Conservation (phyloP, 2,113 vertebrate species). For the Mormyrus iriodes region DNA sequence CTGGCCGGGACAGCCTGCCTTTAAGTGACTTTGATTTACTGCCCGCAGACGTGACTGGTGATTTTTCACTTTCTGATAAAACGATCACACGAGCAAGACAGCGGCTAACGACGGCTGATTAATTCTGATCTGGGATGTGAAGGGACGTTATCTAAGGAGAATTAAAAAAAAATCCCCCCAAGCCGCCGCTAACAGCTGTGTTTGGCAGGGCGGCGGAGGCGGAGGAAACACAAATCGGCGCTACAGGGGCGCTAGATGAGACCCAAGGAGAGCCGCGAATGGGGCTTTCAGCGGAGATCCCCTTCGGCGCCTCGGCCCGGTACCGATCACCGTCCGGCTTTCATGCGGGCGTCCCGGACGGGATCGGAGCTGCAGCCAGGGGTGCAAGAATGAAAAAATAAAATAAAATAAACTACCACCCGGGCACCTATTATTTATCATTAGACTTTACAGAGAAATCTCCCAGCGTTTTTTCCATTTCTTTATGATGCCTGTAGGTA, state of each 20-base stretch:
- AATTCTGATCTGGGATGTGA: constrained; percentile 1
- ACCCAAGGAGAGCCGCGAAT: background rate
- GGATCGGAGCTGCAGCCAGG: constrained; percentile 11
- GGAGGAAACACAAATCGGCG: constrained; percentile 21
- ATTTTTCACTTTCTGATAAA: constrained; percentile 16
- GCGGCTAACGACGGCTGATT: constrained; percentile 5
- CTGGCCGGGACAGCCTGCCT: background rate
- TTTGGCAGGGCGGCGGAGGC: background rate
- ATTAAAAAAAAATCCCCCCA: constrained; percentile 7
- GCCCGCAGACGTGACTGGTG: background rate
- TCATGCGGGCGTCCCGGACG: constrained; percentile 54
- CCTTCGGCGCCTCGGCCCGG: background rate
- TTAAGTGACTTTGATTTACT: background rate
- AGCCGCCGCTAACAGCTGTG: background rate
- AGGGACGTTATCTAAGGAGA: constrained; percentile 3
- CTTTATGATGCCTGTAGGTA: constrained; percentile 42
- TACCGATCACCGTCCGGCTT: constrained; percentile 63
- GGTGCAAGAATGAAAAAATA: constrained; percentile 30
- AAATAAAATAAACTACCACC: constrained; percentile 17
- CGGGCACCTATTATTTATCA: constrained; percentile 54
- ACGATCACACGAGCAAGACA: background rate
- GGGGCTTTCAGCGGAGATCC: too few species aligned
- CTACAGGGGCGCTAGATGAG: constrained; percentile 4
- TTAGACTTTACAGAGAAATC: constrained; percentile 47
- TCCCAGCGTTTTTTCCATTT: constrained; percentile 26